Base-by-base conservation (phyloP, 2,888 invertebrate genomes). In the Mythimna ferrago region DNA sequence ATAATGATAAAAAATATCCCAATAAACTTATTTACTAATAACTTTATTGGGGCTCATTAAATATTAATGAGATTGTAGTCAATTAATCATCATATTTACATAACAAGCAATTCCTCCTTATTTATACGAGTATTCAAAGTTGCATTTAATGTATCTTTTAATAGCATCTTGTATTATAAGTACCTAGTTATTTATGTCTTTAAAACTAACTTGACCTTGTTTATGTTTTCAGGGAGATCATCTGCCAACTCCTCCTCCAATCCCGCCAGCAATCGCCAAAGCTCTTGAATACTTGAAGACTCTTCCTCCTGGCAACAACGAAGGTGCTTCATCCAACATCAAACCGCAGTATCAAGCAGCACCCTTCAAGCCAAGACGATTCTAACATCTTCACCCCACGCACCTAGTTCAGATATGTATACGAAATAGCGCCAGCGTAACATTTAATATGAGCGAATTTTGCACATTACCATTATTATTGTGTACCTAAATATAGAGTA, bases 221-320 rank as follows among this genome's bases (percentile, higher is more conserved):
- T 44, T 64, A 21, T 86, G 41, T 81, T 90, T 93, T 19, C 91
- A 96, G 92, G 98, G 98, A 54, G 97, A 97, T 64, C 98, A 98
- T 92, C 94, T 98, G 61, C 98, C 98, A 19, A 98, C 98, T 11
- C 98, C 98, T 6, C 98, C 98, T n/a, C 98, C 98, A 32, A 97
- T 98, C 82, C 98, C 98, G 11, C 96, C 97, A 68, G 98, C 97
- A 83, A 98, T 98, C 83, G 97, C 97, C 87, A 97, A 97, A 80
- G 97, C 97, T 63, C 92, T 98, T 82, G 97, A 97, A 32, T 97
- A 97, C 92, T 94, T 97, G 86, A 96, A 96, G 86, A 94, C 95
- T 21, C 90, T 96, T n/a, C 97, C 97, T 4, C 96, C 97, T 5
- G 94, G 94, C 56, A 77, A 63, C 57, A 95, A 95, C 6, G 91